Percentiles rank a stretch among this genome's conserved stretches.
These are phyloP conservation scores for Trypoxylon attenuatum DNA, from an alignment of 2,888 invertebrate species.

Conservation along the genomic window DNA sequence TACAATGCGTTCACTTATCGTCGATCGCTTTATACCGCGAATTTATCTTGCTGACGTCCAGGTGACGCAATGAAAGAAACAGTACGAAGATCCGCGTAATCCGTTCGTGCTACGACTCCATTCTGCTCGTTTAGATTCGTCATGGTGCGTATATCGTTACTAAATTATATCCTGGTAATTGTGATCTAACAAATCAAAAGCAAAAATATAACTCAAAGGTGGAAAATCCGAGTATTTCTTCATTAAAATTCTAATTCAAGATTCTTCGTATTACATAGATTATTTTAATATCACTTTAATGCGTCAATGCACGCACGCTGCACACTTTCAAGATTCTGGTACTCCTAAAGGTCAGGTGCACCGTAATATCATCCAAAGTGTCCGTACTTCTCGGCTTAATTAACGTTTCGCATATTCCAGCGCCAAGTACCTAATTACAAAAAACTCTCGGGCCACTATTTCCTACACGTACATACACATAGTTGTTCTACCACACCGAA, in stretches of 20 bases:
- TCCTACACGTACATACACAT: too few relatives aligned
- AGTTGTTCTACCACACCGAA: too few relatives aligned
- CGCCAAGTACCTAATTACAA: too few relatives aligned
- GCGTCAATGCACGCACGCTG: background rate
- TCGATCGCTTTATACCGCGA: background rate
- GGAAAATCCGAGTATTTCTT: background rate
- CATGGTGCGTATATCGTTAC: background rate
- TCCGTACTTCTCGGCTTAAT: background rate
- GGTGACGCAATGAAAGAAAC: background rate
- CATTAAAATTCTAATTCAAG: too few relatives aligned
- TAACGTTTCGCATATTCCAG: background rate
- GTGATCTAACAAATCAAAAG: background rate
- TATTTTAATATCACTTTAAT: background rate
- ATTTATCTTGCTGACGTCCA: background rate
- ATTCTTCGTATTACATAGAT: too few relatives aligned
- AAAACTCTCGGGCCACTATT: too few relatives aligned
- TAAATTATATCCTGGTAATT: background rate
- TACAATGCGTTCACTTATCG: too few relatives aligned
- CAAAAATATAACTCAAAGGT: background rate
- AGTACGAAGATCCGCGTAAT: too few relatives aligned
- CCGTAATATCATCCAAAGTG: background rate
- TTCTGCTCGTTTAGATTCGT: too few relatives aligned
- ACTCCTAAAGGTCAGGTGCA: background rate
- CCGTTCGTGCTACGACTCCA: too few relatives aligned
- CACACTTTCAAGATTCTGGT: too few relatives aligned